phyloP scores from a whole-genome alignment of 2,888 invertebrate species.

The Dorcus parallelipipedus region DNA sequence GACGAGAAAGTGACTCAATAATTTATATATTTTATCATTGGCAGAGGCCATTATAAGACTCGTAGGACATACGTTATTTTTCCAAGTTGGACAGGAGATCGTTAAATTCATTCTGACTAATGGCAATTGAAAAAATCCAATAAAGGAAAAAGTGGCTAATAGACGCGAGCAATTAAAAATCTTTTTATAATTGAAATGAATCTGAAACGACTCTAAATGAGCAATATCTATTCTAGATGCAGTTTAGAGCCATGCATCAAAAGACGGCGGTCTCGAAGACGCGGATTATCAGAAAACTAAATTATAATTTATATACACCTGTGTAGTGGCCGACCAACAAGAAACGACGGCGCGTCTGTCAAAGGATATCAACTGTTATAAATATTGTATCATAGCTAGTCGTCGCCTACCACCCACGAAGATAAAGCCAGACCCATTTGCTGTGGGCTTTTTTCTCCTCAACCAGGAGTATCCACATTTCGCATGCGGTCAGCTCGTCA shows the following conservation, averaged over 20 bases:
- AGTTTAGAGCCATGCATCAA: slow-evolving; percentile 40
- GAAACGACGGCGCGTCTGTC: slow-evolving; percentile 35
- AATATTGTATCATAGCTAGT: slow-evolving; percentile 43
- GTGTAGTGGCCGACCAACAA: slow-evolving; percentile 25
- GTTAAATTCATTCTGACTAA: slow-evolving; percentile 19
- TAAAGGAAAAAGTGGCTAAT: slow-evolving; percentile 30
- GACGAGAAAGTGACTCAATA: not conserved
- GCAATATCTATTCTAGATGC: slow-evolving; percentile 47
- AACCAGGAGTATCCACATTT: slow-evolving; percentile 33
- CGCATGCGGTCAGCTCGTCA: slow-evolving; percentile 44
- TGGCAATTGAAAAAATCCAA: slow-evolving; percentile 13
- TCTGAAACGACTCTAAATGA: slow-evolving; percentile 43
- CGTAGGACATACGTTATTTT: not conserved
- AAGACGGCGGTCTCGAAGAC: slow-evolving; percentile 21
- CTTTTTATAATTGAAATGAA: slow-evolving; percentile 48
- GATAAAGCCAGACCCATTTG: slow-evolving; percentile 32
- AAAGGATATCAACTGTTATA: slow-evolving; percentile 43
- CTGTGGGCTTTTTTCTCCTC: slow-evolving; percentile 13
- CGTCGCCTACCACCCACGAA: slow-evolving; percentile 41
- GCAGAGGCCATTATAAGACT: not conserved
- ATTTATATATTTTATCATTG: not conserved
- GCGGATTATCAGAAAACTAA: slow-evolving; percentile 43
- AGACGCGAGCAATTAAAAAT: slow-evolving; percentile 47
- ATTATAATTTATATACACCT: slow-evolving; percentile 43
- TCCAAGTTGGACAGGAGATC: slow-evolving; percentile 4